Evolutionary conservation across 2,888 invertebrate species (phyloP).

Genomic region (Agelastica alni): DNA sequence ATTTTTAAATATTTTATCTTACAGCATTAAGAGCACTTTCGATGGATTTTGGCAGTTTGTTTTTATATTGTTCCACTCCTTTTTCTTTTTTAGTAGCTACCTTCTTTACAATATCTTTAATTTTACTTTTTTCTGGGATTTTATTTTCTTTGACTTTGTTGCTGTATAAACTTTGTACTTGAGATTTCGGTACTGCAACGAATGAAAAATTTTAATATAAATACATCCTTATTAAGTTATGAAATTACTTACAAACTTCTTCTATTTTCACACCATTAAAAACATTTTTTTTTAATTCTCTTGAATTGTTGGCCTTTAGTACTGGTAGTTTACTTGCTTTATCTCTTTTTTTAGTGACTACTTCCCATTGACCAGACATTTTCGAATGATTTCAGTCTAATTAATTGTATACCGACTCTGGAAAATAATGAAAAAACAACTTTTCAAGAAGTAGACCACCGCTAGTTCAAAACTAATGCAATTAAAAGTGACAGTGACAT

Average conservation of each 20-base stretch:
- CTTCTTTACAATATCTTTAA: conserved; percentile 55
- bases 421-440: background rate
- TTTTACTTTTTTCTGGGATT: conserved; percentile 59
- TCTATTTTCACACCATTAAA: conserved; percentile 67
- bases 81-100: conserved; percentile 49
- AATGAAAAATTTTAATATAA: conserved; percentile 22
- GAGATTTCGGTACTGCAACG: conserved; percentile 68
- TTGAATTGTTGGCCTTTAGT: conserved; percentile 52
- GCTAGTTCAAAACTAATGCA: conserved; percentile 5
- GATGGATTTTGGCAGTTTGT: conserved; percentile 68
- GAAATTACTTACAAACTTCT: conserved; percentile 69
- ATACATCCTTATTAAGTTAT: conserved; percentile 4
- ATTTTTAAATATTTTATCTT: too few relatives aligned
- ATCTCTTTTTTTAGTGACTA: conserved; percentile 69
- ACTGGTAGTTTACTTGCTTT: conserved; percentile 59
- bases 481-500: background rate
- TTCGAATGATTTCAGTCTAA: conserved; percentile 21
- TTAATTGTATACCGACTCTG: background rate
- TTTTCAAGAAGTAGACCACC: conserved; percentile 6
- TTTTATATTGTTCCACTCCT: conserved; percentile 61
- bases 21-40: conserved; percentile 68
- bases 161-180: conserved; percentile 69
- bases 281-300: conserved; percentile 55
- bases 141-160: conserved; percentile 65
- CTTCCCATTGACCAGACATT: conserved; percentile 71